Conservation (phyloP, 1,140 invertebrate genomes). For the Bemisia tabaci region DNA sequence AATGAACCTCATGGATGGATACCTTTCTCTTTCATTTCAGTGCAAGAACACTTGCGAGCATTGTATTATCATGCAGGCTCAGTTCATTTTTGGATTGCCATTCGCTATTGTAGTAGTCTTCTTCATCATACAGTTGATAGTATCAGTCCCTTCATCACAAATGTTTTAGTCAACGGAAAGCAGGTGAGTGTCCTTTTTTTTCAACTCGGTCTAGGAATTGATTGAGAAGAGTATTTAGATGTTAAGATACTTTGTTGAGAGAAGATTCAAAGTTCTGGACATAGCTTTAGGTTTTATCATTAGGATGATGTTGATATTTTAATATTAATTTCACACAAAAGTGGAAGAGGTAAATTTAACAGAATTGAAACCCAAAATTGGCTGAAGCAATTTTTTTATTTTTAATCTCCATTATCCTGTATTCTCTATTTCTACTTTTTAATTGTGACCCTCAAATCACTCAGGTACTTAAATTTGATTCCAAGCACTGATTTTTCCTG, state of each 20-base stretch:
- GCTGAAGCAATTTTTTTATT: too few species aligned
- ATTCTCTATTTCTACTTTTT: too few species aligned
- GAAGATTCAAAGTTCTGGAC: neutral
- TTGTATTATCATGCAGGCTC: constrained; percentile 79
- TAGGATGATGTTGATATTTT: neutral
- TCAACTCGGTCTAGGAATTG: too few species aligned
- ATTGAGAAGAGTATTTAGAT: too few species aligned
- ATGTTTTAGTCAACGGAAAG: constrained; percentile 91
- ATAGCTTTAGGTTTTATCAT: neutral
- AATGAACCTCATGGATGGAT: too few species aligned
- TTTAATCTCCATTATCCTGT: too few species aligned
- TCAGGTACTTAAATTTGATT: too few species aligned
- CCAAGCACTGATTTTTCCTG: too few species aligned
- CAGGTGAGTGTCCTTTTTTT: constrained; percentile 52
- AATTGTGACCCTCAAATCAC: too few species aligned
- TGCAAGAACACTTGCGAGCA: constrained; percentile 55
- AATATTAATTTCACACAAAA: neutral
- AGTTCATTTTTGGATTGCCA: constrained; percentile 81
- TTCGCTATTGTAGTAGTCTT: constrained; percentile 86
- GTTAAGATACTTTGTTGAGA: constrained; percentile 1
- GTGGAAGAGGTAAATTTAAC: too few species aligned
- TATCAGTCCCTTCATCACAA: constrained; percentile 95
- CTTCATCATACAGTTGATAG: constrained; percentile 90
- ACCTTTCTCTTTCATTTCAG: too few species aligned
- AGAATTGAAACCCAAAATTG: too few species aligned